Percentiles rank a stretch among this genome's conserved stretches.
Conservation (phyloP, 2,113 vertebrate genomes). For the Phodopus roborovskii region DNA sequence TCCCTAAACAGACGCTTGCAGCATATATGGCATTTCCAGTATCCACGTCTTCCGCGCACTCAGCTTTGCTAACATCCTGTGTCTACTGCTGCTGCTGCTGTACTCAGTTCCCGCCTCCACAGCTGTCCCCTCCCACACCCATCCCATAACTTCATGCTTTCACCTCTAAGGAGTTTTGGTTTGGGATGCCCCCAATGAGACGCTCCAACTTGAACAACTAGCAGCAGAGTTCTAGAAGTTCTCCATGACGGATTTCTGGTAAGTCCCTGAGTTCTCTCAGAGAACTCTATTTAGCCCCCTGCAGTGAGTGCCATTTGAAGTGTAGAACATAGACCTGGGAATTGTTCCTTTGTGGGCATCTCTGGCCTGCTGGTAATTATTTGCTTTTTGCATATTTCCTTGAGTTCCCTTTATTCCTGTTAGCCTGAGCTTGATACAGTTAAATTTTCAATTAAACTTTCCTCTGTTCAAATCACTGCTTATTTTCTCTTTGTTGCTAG, state of each 20-base stretch:
- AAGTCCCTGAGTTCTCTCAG: background rate
- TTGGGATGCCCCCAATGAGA: background rate
- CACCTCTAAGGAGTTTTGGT: background rate
- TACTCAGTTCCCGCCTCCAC: background rate
- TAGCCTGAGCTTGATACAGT: background rate
- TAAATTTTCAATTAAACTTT: conserved; percentile 49
- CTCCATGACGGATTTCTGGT: background rate
- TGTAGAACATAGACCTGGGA: background rate
- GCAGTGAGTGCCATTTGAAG: accelerated
- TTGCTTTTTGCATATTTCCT: background rate
- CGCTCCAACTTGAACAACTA: background rate
- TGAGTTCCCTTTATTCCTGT: background rate
- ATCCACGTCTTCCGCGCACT: background rate
- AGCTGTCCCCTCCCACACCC: background rate
- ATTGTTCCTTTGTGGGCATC: background rate
- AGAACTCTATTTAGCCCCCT: background rate
- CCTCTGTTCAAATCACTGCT: background rate
- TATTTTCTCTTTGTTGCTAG: conserved; percentile 28
- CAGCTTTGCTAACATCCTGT: background rate
- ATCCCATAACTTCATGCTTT: background rate
- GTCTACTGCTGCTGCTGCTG: no score
- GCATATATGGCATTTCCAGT: background rate
- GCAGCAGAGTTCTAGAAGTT: conserved; percentile 12
- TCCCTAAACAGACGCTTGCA: background rate
- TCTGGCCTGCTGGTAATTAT: background rate